Evolutionary conservation across 2,888 invertebrate species (phyloP).

Genomic region (Drosophila imparisetae): DNA sequence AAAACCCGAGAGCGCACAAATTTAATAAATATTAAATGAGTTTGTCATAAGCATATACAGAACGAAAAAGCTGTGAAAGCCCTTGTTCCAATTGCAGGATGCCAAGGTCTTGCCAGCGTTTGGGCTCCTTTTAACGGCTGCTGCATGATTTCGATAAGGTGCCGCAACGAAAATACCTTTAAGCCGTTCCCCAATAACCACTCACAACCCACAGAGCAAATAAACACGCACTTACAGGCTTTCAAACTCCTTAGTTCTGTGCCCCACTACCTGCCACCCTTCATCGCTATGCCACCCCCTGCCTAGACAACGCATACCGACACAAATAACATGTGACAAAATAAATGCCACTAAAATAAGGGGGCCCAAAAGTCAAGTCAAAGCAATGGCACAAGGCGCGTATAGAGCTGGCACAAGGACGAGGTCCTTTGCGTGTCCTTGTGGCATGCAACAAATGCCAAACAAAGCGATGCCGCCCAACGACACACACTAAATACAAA

Average conservation of each 20-base stretch:
- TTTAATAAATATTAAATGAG: conserved; percentile 77
- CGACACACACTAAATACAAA: conserved; percentile 40
- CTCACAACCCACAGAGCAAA: conserved; percentile 50
- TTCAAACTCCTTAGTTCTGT: conserved; percentile 42
- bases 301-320: conserved; percentile 45
- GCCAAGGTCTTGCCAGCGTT: conserved; percentile 26
- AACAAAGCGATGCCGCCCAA: conserved; percentile 66
- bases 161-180: conserved; percentile 63
- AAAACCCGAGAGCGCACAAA: conserved; percentile 64
- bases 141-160: conserved; percentile 69
- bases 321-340: conserved; percentile 72
- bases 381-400: background rate
- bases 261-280: background rate
- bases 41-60: conserved; percentile 63
- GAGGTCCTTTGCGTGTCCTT: conserved; percentile 48
- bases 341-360: conserved; percentile 68
- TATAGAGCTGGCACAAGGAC: background rate
- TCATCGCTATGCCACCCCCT: conserved; percentile 4
- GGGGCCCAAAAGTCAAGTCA: conserved; percentile 55
- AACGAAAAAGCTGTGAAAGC: conserved; percentile 30
- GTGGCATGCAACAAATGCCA: conserved; percentile 71
- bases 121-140: conserved; percentile 27
- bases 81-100: conserved; percentile 64
- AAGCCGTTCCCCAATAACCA: conserved; percentile 50
- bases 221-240: conserved; percentile 73